Percentiles rank a stretch among this genome's conserved stretches.
Conservation (phyloP, 1,140 invertebrate species). For the Epicauta chinensis region DNA sequence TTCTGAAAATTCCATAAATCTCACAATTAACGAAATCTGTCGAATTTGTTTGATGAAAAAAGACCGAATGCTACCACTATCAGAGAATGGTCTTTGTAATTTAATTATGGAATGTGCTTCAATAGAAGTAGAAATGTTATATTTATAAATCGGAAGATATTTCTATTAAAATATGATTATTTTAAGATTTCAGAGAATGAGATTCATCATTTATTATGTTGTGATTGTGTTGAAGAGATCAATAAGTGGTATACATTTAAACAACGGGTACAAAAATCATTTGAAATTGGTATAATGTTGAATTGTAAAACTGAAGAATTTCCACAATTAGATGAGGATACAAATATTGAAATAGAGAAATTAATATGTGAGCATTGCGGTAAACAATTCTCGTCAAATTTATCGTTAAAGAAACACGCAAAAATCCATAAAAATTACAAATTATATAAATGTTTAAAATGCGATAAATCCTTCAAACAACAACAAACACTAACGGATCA, state of each 20-base stretch:
- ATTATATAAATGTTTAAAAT: slow-evolving; percentile 16
- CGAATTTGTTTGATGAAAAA: no score
- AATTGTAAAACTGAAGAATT: background rate
- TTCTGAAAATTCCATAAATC: no score
- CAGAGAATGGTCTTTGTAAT: no score
- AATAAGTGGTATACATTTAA: slow-evolving; percentile 15
- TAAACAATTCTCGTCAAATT: slow-evolving; percentile 1
- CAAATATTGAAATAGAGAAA: background rate
- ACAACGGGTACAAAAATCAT: slow-evolving; percentile 4
- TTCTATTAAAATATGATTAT: no score
- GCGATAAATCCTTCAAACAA: slow-evolving; percentile 14
- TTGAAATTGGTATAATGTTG: slow-evolving; percentile 9
- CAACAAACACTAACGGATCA: slow-evolving; percentile 10
- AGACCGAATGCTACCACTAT: no score
- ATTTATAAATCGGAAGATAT: no score
- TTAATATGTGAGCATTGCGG: slow-evolving; percentile 9
- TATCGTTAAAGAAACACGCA: slow-evolving; percentile 11
- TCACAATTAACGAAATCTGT: no score
- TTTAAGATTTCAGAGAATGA: no score
- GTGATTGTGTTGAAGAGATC: slow-evolving; percentile 3
- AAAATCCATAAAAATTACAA: slow-evolving; percentile 5
- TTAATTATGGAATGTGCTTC: no score
- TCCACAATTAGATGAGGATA: background rate
- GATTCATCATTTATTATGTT: slow-evolving; percentile 7
- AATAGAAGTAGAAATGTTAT: no score